A percentile compares a stretch with the other conserved stretches of the same genome.
These are phyloP conservation scores for Acrocyrtus sp. DNA, from an alignment of 2,888 invertebrate species.

Conservation along the genomic window DNA sequence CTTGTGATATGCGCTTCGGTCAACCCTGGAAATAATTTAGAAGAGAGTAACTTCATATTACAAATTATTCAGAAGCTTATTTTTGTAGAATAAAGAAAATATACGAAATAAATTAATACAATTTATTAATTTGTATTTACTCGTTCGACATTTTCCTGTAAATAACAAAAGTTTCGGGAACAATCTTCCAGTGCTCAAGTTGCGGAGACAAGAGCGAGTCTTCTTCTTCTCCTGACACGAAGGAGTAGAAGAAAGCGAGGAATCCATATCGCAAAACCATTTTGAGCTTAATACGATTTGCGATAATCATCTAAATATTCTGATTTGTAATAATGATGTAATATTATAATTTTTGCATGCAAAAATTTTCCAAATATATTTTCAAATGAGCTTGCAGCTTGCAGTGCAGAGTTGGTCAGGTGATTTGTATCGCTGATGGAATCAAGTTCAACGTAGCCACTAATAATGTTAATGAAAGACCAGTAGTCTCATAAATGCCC, in stretches of 20 bases:
- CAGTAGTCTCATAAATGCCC: too few species aligned
- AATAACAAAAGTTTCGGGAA: conserved; percentile 28
- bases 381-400: too few species aligned
- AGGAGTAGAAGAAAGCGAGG: conserved; percentile 7
- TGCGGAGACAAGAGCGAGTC: conserved; percentile 23
- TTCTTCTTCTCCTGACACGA: conserved; percentile 7
- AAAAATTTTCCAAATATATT: conserved; percentile 15
- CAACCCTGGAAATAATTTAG: conserved; percentile 16
- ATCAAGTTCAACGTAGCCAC: too few species aligned
- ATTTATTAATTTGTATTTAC: conserved; percentile 9
- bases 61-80: background rate
- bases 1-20: conserved; percentile 34
- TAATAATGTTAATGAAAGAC: too few species aligned
- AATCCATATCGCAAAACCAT: conserved; percentile 30
- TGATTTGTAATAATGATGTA: background rate
- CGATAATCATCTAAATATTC: background rate
- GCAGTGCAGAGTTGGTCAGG: too few species aligned
- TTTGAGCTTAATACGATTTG: conserved; percentile 2
- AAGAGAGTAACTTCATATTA: background rate
- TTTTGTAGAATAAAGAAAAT: background rate
- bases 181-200: conserved; percentile 37
- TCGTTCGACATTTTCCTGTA: conserved; percentile 31
- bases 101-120: background rate
- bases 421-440: too few species aligned
- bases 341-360: background rate